phyloP scores from a whole-genome alignment of 2,113 vertebrate species.

The Turnix velox region DNA sequence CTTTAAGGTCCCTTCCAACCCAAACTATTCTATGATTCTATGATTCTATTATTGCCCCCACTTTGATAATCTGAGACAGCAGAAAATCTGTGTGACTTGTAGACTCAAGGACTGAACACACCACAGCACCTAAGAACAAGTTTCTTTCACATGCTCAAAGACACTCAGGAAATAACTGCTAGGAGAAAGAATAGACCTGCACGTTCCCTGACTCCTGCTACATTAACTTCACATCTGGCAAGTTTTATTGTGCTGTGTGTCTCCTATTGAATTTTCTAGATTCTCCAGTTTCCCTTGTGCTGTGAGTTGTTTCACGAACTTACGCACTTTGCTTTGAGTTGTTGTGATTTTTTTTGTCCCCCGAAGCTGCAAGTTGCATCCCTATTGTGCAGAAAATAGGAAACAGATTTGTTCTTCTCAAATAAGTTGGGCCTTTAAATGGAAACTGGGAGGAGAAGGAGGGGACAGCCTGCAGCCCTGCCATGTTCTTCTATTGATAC shows the following conservation, averaged over 20 bases:
- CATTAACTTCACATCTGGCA: background rate
- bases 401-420: constrained; percentile 23
- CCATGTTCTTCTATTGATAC: constrained; percentile 17
- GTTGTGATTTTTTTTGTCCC: background rate
- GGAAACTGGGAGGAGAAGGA: constrained; percentile 2
- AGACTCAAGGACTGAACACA: background rate
- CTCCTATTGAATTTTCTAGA: background rate
- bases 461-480: constrained; percentile 1
- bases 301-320: background rate
- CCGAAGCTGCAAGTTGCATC: constrained; percentile 8
- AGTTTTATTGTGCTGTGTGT: background rate
- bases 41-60: background rate
- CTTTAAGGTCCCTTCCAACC: too few relatives aligned
- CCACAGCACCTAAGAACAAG: background rate
- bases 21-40: too few relatives aligned
- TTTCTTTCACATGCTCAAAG: background rate
- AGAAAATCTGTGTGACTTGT: background rate
- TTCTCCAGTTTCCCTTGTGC: background rate
- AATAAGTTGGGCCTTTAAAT: constrained; percentile 4
- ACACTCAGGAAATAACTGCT: background rate
- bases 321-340: background rate
- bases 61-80: background rate
- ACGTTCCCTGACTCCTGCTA: background rate
- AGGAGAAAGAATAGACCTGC: background rate
- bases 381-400: constrained; percentile 50